These are phyloP conservation scores for Cyclophora albipunctata DNA, from an alignment of 2,888 invertebrate species.

Conservation along the genomic window DNA sequence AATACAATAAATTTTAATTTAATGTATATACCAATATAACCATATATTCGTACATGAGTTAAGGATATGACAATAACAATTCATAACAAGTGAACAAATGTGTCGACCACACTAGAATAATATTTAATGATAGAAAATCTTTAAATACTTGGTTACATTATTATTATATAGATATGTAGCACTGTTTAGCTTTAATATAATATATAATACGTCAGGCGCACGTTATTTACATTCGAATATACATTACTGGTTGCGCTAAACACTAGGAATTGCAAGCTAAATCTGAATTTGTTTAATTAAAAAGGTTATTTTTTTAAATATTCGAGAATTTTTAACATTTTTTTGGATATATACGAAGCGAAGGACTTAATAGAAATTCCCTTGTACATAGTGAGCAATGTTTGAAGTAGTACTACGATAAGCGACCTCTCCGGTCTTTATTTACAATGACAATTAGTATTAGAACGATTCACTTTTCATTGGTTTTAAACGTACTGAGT, in stretches of 20 bases:
- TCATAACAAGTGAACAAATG: conserved; percentile 73
- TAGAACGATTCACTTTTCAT: conserved; percentile 22
- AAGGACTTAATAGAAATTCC: conserved; percentile 70
- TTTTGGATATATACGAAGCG: conserved; percentile 61
- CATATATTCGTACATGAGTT: conserved; percentile 66
- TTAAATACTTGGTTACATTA: conserved; percentile 57
- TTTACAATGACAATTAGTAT: conserved; percentile 54
- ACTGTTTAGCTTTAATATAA: conserved; percentile 52
- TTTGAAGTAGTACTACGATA: conserved; percentile 60
- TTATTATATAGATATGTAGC: conserved; percentile 63
- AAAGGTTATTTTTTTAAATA: conserved; percentile 37
- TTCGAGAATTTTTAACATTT: conserved; percentile 44
- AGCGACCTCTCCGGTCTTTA: conserved; percentile 61
- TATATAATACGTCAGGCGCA: conserved; percentile 41
- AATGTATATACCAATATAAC: conserved; percentile 45
- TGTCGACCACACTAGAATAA: conserved; percentile 66
- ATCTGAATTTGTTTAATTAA: conserved; percentile 56
- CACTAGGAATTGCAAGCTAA: conserved; percentile 67
- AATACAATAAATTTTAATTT: conserved; percentile 41
- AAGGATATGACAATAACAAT: conserved; percentile 74
- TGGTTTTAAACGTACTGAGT: too few species aligned
- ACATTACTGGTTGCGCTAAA: conserved; percentile 45
- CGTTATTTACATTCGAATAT: conserved; percentile 56
- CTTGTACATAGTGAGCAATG: conserved; percentile 72
- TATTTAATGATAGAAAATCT: conserved; percentile 65